phyloP scores from a whole-genome alignment of 2,888 invertebrate species.

The Drosophila paramelanica region DNA sequence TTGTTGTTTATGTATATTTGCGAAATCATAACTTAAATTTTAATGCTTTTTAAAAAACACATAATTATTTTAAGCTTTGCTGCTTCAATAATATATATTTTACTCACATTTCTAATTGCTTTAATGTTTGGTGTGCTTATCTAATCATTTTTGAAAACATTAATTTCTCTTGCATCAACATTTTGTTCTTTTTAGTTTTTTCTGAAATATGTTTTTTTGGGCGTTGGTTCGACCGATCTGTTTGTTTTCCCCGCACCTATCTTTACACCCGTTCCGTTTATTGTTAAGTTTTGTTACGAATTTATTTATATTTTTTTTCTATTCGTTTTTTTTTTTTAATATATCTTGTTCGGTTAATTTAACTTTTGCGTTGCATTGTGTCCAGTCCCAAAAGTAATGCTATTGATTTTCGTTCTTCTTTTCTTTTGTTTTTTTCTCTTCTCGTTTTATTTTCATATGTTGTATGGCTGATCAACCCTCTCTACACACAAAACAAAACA shows the following conservation, averaged over 20 bases:
- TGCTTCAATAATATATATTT: constrained; percentile 41
- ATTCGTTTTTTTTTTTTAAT: constrained; percentile 28
- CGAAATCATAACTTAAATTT: constrained; percentile 23
- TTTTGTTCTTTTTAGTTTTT: constrained; percentile 24
- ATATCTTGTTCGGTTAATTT: constrained; percentile 23
- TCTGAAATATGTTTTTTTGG: constrained; percentile 4
- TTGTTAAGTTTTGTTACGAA: constrained; percentile 61
- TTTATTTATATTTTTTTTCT: constrained; percentile 19
- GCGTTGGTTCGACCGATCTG: constrained; percentile 39
- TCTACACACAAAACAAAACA: constrained; percentile 35
- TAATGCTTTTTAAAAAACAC: constrained; percentile 37
- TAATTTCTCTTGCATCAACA: constrained; percentile 35
- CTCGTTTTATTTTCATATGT: constrained; percentile 80
- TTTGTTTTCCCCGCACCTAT: background rate
- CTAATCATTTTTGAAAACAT: constrained; percentile 10
- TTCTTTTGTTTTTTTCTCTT: constrained; percentile 77
- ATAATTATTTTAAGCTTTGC: constrained; percentile 14
- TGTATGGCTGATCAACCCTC: constrained; percentile 67
- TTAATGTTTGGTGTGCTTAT: constrained; percentile 26
- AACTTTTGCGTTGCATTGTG: constrained; percentile 60
- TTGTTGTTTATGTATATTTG: constrained; percentile 17
- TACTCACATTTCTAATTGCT: background rate
- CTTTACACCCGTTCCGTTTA: constrained; percentile 29
- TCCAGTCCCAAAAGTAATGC: constrained; percentile 76
- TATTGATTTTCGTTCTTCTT: constrained; percentile 79